Evolutionary conservation across 2,888 invertebrate species (phyloP).

Genomic region (Xestia ashworthii): DNA sequence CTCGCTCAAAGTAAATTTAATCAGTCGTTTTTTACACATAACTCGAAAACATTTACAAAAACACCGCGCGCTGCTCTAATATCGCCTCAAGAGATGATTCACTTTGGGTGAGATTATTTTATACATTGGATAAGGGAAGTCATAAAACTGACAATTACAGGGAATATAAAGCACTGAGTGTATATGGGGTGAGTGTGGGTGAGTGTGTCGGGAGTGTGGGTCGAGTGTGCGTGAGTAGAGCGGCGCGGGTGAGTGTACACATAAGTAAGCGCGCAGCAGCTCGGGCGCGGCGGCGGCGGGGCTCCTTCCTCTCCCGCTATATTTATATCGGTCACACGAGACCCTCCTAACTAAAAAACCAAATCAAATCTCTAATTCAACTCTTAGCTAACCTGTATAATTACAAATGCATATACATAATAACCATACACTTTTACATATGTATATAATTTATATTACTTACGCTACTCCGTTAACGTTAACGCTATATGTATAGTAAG

Average conservation of each 20-base stretch:
- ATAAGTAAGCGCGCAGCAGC: constrained; percentile 55
- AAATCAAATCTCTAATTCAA: constrained; percentile 85
- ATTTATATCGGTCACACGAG: constrained; percentile 72
- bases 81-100: constrained; percentile 24
- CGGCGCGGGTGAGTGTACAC: constrained; percentile 55
- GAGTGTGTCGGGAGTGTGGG: neutral
- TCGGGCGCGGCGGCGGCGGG: constrained; percentile 55
- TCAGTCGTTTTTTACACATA: constrained; percentile 87
- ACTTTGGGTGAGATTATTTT: constrained; percentile 24
- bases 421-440: constrained; percentile 88
- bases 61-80: constrained; percentile 62
- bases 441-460: constrained; percentile 80
- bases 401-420: constrained; percentile 90
- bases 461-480: constrained; percentile 71
- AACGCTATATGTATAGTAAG: constrained; percentile 67
- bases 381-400: constrained; percentile 87
- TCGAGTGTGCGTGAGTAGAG: constrained; percentile 1
- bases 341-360: constrained; percentile 80
- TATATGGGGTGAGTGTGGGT: neutral
- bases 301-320: constrained; percentile 61
- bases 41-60: constrained; percentile 80
- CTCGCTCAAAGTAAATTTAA: constrained; percentile 82
- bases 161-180: constrained; percentile 7
- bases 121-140: constrained; percentile 47
- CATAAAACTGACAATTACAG: constrained; percentile 57